These are phyloP conservation scores for Pipistrellus pygmaeus DNA, from an alignment of 2,797 vertebrate genomes.

Conservation along the genomic window DNA sequence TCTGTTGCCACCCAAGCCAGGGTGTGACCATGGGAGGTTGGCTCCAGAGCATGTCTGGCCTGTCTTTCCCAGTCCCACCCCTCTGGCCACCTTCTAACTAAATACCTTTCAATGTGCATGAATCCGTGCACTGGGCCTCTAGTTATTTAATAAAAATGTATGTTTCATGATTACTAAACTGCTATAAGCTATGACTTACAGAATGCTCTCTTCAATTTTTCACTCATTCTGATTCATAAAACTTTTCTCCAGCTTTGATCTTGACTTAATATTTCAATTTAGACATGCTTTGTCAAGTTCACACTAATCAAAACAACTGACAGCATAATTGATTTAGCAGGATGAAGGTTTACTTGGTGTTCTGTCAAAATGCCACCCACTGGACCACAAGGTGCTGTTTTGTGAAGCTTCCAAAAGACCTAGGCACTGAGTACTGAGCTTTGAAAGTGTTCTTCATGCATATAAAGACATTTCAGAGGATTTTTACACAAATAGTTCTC, in stretches of 20 bases:
- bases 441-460: not conserved
- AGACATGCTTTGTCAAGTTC: conserved; percentile 75
- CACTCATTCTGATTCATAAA: conserved; percentile 67
- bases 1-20: no score
- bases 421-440: accelerated
- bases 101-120: no score
- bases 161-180: not conserved
- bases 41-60: no score
- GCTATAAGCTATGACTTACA: not conserved
- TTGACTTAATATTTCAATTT: conserved; percentile 78
- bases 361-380: conserved; percentile 73
- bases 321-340: conserved; percentile 70
- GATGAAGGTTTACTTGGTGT: conserved; percentile 60
- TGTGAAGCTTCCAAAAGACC: conserved; percentile 22
- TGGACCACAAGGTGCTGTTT: conserved; percentile 61
- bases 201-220: not conserved
- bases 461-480: not conserved
- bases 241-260: conserved; percentile 74
- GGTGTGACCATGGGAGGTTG: no score
- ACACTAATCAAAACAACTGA: conserved; percentile 30
- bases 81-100: no score
- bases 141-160: not conserved
- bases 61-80: no score
- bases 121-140: no score
- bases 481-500: no score